Evolutionary conservation across 2,888 invertebrate genomes (phyloP), one percentile per base, ranked within the genome.

Genomic region (Pteria penguin): DNA sequence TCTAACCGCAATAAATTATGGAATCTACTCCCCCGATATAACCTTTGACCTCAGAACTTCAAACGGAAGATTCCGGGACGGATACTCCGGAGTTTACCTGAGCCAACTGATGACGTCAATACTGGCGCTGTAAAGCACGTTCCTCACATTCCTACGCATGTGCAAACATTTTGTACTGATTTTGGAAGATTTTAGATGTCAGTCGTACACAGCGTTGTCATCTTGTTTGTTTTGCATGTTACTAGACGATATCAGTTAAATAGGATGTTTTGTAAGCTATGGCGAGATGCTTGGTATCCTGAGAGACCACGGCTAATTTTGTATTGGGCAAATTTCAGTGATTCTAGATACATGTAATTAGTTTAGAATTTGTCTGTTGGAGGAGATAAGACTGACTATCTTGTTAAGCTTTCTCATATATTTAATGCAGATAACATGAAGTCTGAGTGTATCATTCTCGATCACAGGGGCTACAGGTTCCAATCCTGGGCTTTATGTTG

Each of bases 11-110:
- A 55, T 31, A 45, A 68, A 68, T 57, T 57, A 57, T 52, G 55
- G 32, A 32, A 31, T 31, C 24, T 55, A 72, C 75, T 72, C 76
- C 76, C 76, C 76, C 76, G 57, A 58, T 55, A 57, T 72, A 33
- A 76, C 67, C 76, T 68, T 63, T 62, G 67, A 68, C 60, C 74
- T n/a, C 33, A 26, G 24, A 67, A 33, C 32, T 54, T 74, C 54
- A 62, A 68, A 74, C 32, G 26, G 27, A 61, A 71, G 54, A 76
- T 72, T 72, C 72, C 72, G 29, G 2, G 58, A 29, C 31, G 27
- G 45, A 36, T 57, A 63, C 36, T 14, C 26, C 31, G 55, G 45
- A 55, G 68, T 33, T 27, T 54, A 55, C 57, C 68, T 68, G 57
- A 2, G 22, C 4, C 22, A 22, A 18, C 32, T 22, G 29, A 31